These are phyloP conservation scores for Podilymbus podiceps DNA, from an alignment of 2,113 vertebrate species.

Conservation along the genomic window DNA sequence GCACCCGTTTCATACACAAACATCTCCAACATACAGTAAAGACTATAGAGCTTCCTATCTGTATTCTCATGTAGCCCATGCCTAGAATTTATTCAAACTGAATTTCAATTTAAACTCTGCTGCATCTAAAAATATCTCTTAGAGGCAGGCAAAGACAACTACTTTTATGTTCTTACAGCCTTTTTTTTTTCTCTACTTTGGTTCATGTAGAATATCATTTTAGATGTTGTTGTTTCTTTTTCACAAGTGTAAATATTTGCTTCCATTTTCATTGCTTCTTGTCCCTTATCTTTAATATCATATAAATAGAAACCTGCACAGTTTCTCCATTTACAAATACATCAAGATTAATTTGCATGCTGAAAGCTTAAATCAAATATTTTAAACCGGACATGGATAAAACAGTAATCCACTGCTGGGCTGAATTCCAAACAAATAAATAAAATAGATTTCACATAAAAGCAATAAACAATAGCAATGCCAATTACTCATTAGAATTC, in stretches of 20 bases:
- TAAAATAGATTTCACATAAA: slow-evolving; percentile 1
- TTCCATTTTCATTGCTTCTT: slow-evolving; percentile 35
- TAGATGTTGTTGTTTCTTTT: slow-evolving; percentile 21
- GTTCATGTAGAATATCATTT: background rate
- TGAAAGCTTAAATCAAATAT: slow-evolving; percentile 64
- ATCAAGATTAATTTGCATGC: slow-evolving; percentile 63
- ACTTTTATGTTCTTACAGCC: background rate
- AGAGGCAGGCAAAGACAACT: background rate
- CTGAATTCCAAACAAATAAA: slow-evolving; percentile 58
- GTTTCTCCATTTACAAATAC: slow-evolving; percentile 30
- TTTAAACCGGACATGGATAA: slow-evolving; percentile 57
- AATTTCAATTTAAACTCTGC: background rate
- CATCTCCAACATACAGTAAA: background rate
- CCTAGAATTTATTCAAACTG: background rate
- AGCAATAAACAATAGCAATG: background rate
- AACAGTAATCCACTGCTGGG: slow-evolving; percentile 55
- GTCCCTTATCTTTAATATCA: slow-evolving; percentile 3
- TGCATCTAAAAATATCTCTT: background rate
- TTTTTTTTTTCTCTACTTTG: background rate
- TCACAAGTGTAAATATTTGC: slow-evolving; percentile 46
- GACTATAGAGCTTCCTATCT: background rate
- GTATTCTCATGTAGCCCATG: background rate
- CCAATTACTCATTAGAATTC: slow-evolving; percentile 19
- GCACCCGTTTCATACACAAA: rapidly evolving
- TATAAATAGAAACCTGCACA: slow-evolving; percentile 47